These are phyloP conservation scores for Heterodera filipjevi DNA, from an alignment of 2,888 invertebrate genomes.

Conservation along the genomic window DNA sequence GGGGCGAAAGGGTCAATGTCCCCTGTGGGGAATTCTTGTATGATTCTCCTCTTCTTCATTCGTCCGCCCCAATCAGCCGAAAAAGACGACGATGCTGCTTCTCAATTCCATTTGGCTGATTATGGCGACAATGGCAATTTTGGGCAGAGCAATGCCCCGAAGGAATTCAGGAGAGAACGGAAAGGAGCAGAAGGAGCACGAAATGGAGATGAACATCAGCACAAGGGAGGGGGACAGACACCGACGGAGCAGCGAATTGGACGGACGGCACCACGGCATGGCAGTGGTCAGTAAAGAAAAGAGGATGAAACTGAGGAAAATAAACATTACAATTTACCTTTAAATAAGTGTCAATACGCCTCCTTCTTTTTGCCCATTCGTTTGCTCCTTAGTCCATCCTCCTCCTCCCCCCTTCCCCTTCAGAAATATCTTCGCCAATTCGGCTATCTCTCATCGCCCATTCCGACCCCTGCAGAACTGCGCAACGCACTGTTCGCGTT, in stretches of 20 bases:
- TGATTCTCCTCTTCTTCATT: slow-evolving; percentile 4
- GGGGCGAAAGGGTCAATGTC: slow-evolving; percentile 7
- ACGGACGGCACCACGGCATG: background rate
- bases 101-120: slow-evolving; percentile 9
- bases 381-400: background rate
- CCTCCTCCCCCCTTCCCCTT: too few relatives aligned
- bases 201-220: background rate
- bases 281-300: background rate
- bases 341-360: background rate
- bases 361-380: background rate
- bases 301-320: too few relatives aligned
- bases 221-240: background rate
- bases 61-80: slow-evolving; percentile 8
- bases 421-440: slow-evolving; percentile 57
- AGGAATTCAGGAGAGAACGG: background rate
- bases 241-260: background rate
- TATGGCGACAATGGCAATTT: background rate
- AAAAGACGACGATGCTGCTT: slow-evolving; percentile 10
- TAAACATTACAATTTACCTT: background rate
- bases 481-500: slow-evolving; percentile 50
- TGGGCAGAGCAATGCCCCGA: slow-evolving; percentile 3
- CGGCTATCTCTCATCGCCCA: slow-evolving; percentile 53
- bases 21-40: slow-evolving; percentile 8
- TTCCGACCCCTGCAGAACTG: slow-evolving; percentile 52
- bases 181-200: background rate